Conservation (phyloP, 2,797 vertebrate genomes). For the Agapornis canus region DNA sequence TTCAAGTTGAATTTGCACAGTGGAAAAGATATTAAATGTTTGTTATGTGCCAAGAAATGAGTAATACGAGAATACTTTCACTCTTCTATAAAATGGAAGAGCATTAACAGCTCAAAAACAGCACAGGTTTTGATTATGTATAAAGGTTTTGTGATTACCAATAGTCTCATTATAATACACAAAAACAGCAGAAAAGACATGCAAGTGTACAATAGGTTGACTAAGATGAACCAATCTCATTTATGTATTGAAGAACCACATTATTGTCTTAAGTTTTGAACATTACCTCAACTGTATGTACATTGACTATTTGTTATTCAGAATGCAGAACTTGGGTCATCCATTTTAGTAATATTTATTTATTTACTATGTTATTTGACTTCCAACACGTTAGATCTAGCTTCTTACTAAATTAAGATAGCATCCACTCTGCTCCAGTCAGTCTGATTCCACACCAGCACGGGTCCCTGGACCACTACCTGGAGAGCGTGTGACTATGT, state of each 20-base stretch:
- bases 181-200: neutral
- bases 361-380: neutral
- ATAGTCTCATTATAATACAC: neutral
- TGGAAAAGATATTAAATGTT: conserved; percentile 13
- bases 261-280: neutral
- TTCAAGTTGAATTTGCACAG: conserved; percentile 3
- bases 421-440: neutral
- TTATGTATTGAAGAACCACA: neutral
- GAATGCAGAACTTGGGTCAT: neutral
- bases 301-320: neutral
- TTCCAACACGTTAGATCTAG: neutral
- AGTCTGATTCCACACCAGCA: neutral
- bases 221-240: neutral
- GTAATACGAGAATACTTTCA: neutral
- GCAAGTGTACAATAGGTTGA: neutral
- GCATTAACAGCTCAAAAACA: neutral
- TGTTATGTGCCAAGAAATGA: conserved; percentile 6
- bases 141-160: neutral
- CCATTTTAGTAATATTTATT: neutral
- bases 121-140: neutral
- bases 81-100: conserved; percentile 9
- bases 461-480: neutral
- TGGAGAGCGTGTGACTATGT: rapidly evolving
- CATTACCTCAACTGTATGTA: neutral
- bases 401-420: neutral